A percentile compares a stretch with the other conserved stretches of the same genome.
These are phyloP conservation scores for Syncerus caffer DNA, from an alignment of 2,797 vertebrate species.

Conservation along the genomic window DNA sequence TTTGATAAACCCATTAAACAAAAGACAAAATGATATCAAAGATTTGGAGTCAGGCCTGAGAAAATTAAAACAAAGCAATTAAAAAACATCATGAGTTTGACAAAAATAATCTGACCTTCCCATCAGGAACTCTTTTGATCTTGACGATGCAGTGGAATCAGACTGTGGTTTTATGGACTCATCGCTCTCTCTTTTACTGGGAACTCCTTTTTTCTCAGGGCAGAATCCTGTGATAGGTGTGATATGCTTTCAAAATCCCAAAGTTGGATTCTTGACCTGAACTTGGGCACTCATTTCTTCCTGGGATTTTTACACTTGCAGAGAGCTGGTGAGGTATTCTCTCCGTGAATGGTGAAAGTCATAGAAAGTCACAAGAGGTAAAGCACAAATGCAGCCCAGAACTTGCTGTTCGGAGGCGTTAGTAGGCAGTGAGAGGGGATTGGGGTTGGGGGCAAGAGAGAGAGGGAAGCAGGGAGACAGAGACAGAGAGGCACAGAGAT, in stretches of 20 bases:
- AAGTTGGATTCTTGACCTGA: not conserved
- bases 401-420: not conserved
- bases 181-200: fast-evolving
- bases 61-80: conserved; percentile 49
- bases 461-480: too few species aligned
- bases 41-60: conserved; percentile 30
- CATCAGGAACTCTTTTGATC: conserved; percentile 1
- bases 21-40: conserved; percentile 36
- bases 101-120: not conserved
- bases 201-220: not conserved
- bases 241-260: not conserved
- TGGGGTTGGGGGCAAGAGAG: not conserved
- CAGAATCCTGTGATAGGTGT: not conserved
- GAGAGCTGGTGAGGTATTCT: not conserved
- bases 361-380: not conserved
- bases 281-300: not conserved
- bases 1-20: conserved; percentile 17
- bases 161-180: not conserved
- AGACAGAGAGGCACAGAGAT: not conserved
- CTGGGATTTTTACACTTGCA: not conserved
- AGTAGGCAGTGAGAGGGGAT: not conserved
- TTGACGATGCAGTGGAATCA: not conserved
- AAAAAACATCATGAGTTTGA: conserved; percentile 42
- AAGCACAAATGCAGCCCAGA: not conserved
- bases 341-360: not conserved